phyloP scores from a whole-genome alignment of 1,140 invertebrate species.

The Andrena cerasifolii region DNA sequence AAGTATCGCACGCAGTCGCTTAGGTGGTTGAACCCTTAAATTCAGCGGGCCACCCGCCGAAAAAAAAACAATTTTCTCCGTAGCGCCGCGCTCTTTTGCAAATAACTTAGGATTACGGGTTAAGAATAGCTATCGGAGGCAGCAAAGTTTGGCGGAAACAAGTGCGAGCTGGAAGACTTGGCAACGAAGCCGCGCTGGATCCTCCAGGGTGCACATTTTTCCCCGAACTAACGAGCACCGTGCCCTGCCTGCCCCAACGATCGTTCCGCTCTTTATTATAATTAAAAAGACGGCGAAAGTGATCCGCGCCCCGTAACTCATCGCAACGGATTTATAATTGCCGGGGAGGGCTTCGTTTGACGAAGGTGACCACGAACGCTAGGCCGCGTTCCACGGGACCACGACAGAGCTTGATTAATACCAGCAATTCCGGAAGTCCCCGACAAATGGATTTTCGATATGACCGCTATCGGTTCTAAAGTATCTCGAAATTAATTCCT shows the following conservation, averaged over 20 bases:
- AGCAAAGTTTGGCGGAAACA: slow-evolving; percentile 17
- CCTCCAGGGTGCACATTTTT: slow-evolving; percentile 9
- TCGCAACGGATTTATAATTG: slow-evolving; percentile 9
- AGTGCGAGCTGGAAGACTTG: not conserved
- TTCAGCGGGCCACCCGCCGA: not conserved
- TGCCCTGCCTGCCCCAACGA: not conserved
- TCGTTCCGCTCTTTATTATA: slow-evolving; percentile 6
- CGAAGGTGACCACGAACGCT: slow-evolving; percentile 3
- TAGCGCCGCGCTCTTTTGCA: not conserved
- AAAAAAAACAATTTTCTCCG: not conserved
- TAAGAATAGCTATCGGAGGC: slow-evolving; percentile 2
- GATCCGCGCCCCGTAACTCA: not conserved
- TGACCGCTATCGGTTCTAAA: not conserved
- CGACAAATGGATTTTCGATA: slow-evolving; percentile 44
- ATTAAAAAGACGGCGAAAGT: slow-evolving; percentile 24
- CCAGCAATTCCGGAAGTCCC: slow-evolving; percentile 21
- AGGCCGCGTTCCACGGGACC: not conserved
- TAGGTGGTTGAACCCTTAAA: not conserved
- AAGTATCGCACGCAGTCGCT: not conserved
- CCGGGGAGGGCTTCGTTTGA: not conserved
- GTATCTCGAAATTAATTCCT: slow-evolving; percentile 22
- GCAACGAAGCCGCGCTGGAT: slow-evolving; percentile 18
- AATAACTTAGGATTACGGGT: slow-evolving; percentile 41
- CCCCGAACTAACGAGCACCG: slow-evolving; percentile 6
- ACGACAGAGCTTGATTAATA: slow-evolving; percentile 38